phyloP scores from a whole-genome alignment of 2,113 vertebrate species.

The Dromiciops gliroides region DNA sequence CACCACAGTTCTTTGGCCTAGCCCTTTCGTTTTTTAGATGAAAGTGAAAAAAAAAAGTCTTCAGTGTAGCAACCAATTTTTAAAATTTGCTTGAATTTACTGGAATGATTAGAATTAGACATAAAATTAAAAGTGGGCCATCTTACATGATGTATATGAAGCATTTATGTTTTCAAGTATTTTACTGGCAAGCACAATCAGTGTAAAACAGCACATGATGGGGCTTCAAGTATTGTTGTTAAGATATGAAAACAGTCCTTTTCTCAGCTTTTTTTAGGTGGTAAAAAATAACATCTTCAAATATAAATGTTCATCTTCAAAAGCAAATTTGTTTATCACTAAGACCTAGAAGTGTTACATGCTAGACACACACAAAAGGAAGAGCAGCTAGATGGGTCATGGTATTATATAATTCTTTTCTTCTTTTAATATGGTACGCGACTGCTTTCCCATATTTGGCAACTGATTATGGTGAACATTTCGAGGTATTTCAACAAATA shows the following conservation, averaged over 20 bases:
- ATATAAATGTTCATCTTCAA: slow-evolving; percentile 19
- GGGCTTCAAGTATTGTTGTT: slow-evolving; percentile 19
- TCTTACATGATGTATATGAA: neutral
- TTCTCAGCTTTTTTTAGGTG: slow-evolving; percentile 5
- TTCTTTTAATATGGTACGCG: neutral
- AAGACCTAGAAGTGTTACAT: neutral
- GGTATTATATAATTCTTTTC: neutral
- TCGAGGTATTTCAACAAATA: neutral
- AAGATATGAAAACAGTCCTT: neutral
- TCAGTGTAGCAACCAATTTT: neutral
- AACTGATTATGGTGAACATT: neutral
- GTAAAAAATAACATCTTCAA: neutral
- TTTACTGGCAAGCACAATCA: slow-evolving; percentile 6
- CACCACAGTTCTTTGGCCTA: neutral
- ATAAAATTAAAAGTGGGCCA: neutral
- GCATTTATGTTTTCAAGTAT: slow-evolving; percentile 5
- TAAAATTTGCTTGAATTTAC: slow-evolving; percentile 9
- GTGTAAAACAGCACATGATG: slow-evolving; percentile 5
- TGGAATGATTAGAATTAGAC: slow-evolving; percentile 15
- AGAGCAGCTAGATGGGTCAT: neutral
- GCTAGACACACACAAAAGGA: neutral
- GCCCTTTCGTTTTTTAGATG: neutral
- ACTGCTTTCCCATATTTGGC: slow-evolving; percentile 2
- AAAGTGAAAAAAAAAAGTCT: neutral
- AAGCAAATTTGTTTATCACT: neutral